These are phyloP conservation scores for Cyprinodon variegatus DNA, from an alignment of 2,113 vertebrate genomes.

Conservation along the genomic window DNA sequence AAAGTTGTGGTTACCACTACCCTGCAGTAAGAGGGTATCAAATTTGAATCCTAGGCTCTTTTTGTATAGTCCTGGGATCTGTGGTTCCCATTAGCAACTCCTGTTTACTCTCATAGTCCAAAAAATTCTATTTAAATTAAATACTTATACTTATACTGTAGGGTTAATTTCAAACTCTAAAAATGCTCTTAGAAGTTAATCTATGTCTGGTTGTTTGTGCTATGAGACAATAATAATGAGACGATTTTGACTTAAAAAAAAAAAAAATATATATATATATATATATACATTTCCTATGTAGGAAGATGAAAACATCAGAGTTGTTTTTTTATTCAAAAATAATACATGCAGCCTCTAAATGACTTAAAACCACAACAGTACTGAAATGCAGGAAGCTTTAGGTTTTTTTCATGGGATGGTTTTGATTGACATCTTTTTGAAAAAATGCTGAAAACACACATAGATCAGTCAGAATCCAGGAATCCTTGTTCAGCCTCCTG, in stretches of 20 bases:
- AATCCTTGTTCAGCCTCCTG: conserved; percentile 60
- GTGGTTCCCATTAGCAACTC: neutral
- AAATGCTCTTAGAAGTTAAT: too few relatives aligned
- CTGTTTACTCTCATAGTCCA: neutral
- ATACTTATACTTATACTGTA: too few relatives aligned
- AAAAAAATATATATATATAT: too few relatives aligned
- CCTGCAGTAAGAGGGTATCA: neutral
- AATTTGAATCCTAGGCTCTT: neutral
- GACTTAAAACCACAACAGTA: neutral
- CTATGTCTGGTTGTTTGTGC: too few relatives aligned
- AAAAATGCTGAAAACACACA: conserved; percentile 24
- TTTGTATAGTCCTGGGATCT: neutral
- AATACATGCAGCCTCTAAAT: neutral
- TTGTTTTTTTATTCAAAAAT: neutral
- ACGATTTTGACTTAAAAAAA: too few relatives aligned
- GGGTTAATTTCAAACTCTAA: too few relatives aligned
- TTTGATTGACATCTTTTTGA: neutral
- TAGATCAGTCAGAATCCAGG: conserved; percentile 35
- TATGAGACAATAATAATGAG: too few relatives aligned
- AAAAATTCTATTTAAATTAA: neutral
- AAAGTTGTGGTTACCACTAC: neutral
- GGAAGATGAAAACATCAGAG: too few relatives aligned
- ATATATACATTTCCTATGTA: too few relatives aligned
- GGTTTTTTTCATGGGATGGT: neutral
- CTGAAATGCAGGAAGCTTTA: neutral